Base-by-base conservation (phyloP, 2,888 invertebrate genomes). In the Harpalus rubripes region DNA sequence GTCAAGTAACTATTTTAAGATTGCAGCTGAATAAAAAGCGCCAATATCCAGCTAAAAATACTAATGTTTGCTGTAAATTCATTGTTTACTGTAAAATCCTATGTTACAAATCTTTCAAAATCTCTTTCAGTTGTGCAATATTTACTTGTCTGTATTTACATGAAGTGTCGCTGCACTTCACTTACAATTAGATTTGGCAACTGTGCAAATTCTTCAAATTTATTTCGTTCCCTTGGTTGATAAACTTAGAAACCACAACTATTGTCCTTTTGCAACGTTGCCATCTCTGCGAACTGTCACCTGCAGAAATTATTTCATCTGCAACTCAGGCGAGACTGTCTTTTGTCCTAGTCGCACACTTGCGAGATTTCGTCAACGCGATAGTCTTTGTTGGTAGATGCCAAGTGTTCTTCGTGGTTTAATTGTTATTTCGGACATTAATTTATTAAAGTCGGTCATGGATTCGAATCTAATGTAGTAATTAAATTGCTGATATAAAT, bases 111-210 rank as follows among this genome's bases (percentile, higher is more conserved):
- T 32, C 32, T 32, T 32, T 32, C 32, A 32, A 32, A 32, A 32
- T 32, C 32, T 32, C 32, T 32, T 32, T 32, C 32, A 32, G 44
- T 52, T 52, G 44, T 52, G 44, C 44, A 52, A 52, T 52, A 52
- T 52, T 52, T 32, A 32, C 32, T 32, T 32, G 32, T 59, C 59
- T 59, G 59, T 59, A 59, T 59, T 59, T 63, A 63, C 63, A 63
- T 22, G 63, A 63, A 63, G 22, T 22, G 63, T 63, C 63, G 63
- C 22, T 63, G 63, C 63, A 63, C 63, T 12, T 63, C 22, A 22
- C 18, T 63, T 63, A 63, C 22, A 22, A 18, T 63, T 63, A 63
- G 22, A 63, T 63, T 63, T 63, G 63, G 63, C 63, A 63, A 8
- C 63, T 10, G 59, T 26, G 63, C 18, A 22, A 18, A 63, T 63